These are phyloP conservation scores for Clupea harengus DNA, from an alignment of 2,113 vertebrate genomes.

Conservation along the genomic window DNA sequence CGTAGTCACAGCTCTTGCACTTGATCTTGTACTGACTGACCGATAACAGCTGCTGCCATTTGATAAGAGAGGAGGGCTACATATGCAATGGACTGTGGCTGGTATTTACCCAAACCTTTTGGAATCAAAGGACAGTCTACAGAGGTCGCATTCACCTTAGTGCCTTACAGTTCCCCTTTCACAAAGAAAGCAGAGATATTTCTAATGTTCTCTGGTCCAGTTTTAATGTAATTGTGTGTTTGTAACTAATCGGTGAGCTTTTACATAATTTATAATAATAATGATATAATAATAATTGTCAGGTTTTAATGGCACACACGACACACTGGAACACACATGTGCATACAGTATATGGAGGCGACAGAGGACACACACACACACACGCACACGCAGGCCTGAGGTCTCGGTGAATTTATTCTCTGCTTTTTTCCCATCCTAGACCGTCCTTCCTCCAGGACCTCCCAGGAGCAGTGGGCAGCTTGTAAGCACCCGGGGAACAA, in stretches of 20 bases:
- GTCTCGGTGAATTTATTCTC: too few relatives aligned
- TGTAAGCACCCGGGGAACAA: too few relatives aligned
- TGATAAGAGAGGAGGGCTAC: background rate
- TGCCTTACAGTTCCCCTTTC: background rate
- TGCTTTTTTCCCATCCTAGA: too few relatives aligned
- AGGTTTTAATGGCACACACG: too few relatives aligned
- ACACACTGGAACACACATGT: too few relatives aligned
- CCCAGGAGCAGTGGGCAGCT: too few relatives aligned
- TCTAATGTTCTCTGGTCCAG: background rate
- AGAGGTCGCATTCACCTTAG: background rate
- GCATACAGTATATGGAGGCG: too few relatives aligned
- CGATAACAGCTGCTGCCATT: background rate
- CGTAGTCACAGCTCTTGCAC: background rate
- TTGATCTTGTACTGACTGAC: background rate
- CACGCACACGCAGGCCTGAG: too few relatives aligned
- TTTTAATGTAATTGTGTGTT: background rate
- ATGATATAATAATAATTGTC: too few relatives aligned
- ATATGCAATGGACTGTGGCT: background rate
- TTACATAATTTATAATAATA: too few relatives aligned
- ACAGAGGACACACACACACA: too few relatives aligned
- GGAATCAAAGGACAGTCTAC: background rate
- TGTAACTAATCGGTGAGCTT: background rate
- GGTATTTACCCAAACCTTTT: slow-evolving; percentile 15
- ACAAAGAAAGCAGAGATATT: background rate
- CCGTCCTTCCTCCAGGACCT: too few relatives aligned